Evolutionary conservation across 1,140 invertebrate genomes (phyloP).

Genomic region (Potamilus streckersoni): DNA sequence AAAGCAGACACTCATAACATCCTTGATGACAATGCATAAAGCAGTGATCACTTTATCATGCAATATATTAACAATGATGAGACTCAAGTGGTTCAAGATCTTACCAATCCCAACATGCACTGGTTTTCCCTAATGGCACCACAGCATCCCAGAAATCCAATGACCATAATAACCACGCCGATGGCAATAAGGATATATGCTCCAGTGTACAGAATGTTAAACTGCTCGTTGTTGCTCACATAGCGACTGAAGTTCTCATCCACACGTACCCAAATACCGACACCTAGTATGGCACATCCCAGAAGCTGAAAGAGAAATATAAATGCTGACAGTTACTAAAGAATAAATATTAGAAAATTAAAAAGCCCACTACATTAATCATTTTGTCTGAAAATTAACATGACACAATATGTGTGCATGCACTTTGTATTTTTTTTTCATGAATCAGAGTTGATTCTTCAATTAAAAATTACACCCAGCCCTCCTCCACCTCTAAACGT

Average conservation of each 20-base stretch:
- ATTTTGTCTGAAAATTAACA: no score
- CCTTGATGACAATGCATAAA: no score
- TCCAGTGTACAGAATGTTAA: slow-evolving; percentile 52
- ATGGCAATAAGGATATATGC: slow-evolving; percentile 78
- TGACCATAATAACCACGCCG: slow-evolving; percentile 83
- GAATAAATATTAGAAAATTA: neutral
- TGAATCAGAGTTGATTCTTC: no score
- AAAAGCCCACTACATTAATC: neutral
- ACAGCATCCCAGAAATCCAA: slow-evolving; percentile 91
- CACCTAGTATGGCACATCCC: slow-evolving; percentile 78
- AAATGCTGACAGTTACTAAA: neutral
- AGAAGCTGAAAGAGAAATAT: slow-evolving; percentile 73
- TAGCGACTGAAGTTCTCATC: slow-evolving; percentile 69
- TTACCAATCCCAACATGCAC: slow-evolving; percentile 84
- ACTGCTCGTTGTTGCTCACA: slow-evolving; percentile 46
- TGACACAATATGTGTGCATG: no score
- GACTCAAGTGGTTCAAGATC: slow-evolving; percentile 36
- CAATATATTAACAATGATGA: no score
- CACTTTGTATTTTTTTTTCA: no score
- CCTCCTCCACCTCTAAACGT: no score
- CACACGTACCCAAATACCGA: slow-evolving; percentile 82
- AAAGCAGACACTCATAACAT: no score
- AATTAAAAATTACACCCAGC: no score
- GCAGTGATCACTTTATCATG: no score
- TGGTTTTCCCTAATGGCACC: slow-evolving; percentile 88